Evolutionary conservation across 2,888 invertebrate genomes (phyloP), one percentile per base, ranked within the genome.

Genomic region (Phlogophora meticulosa): DNA sequence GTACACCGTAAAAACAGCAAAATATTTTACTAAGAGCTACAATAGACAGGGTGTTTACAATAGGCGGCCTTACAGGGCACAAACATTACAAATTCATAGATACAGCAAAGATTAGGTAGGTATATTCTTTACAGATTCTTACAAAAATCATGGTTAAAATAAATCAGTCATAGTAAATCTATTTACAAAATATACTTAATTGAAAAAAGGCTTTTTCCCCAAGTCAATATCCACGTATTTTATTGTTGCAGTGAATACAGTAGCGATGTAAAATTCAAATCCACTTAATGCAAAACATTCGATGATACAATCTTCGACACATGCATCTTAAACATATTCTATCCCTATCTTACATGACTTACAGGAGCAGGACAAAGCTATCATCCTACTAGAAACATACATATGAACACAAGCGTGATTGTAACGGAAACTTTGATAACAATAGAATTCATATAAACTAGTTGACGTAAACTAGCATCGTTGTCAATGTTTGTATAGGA

Each of bases 351-450:
- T 2, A 60, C 43, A 46, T 49, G 1, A 20, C 24, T 11, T 20
- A 60, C 28, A 40, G 63, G 53, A 77, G 49, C 53, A 70, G 57
- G 74, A 78, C 49, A 58, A 56, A 46, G 11, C n/a, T 52, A 64
- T 48, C 17, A 42, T 59, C 11, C 57, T 32, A 53, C 7, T 43
- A 58, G 42, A 68, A 51, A 58, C 11, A 66, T 34, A 66, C 51
- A 15, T 36, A 60, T 53, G 40, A 28, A 55, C 34, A 74, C 38
- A 53, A 66, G 36, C 48, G 42, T 53, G 66, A 66, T 63, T 56
- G 46, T 70, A 78, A 77, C 78, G 70, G 79, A 78, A 77, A 78
- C 62, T 62, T 74, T 63, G 76, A 77, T 77, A 78, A 74, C 62
- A 78, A 78, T 77, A 77, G 68, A 62, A 65, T 62, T 56, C 69